Base-by-base conservation (phyloP, 2,888 invertebrate species). In the Hesperia comma region DNA sequence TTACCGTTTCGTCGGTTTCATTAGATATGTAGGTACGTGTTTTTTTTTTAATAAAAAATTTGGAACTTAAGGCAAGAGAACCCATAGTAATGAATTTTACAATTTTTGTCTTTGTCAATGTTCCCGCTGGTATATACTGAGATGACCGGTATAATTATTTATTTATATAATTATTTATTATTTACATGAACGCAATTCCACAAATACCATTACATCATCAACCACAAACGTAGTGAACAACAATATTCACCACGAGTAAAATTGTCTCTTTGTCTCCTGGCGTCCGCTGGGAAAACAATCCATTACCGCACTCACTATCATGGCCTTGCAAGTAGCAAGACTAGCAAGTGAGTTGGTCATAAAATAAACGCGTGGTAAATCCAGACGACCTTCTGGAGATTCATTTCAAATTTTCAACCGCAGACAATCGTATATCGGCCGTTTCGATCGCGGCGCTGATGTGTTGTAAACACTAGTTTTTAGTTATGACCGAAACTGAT, bases 341-440 rank as follows among this genome's bases (percentile, higher is more conserved):
- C 26, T 60, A 33, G 62, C 43, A 54, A 54, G 54, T 54, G 54
- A 54, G 43, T 15, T 62, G 62, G 17, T 43, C 43, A 62, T 62
- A 62, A 62, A 54, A 54, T 43, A 62, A 40, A 54, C 32, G 41
- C 62, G 41, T 54, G 54, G 54, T 54, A 62, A 62, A 62, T 61
- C 43, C 41, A 62, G 62, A 62, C 33, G 54, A 62, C 62, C 62
- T 62, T 62, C 62, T 32, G 62, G 40, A 62, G 32, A 32, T 41
- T 32, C 62, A 32, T 55, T 62, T 43, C 12, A 21, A 62, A 21
- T 32, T 55, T 62, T 43, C 12, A 21, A 62, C 40, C 61, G 51
- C 51, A 61, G 62, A 61, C 61, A 62, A 62, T 62, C 62, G 54
- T 53, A 54, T 62, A 62, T 32, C 54, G 62, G 43, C 41, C 32